Evolutionary conservation across 2,888 invertebrate genomes (phyloP).

Genomic region (Cryptocheilus praepositus): DNA sequence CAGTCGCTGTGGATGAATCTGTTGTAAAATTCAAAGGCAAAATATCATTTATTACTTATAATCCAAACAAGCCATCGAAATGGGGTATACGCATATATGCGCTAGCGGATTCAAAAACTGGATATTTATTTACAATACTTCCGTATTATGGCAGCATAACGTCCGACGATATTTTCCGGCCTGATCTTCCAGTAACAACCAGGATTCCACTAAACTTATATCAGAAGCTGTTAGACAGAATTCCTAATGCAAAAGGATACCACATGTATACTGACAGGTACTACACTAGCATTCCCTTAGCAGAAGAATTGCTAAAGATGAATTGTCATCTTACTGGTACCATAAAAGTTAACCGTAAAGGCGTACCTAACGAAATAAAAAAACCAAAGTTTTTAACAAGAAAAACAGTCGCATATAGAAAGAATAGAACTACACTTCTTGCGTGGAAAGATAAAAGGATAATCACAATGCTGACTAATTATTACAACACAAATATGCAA

Average conservation of each 20-base stretch:
- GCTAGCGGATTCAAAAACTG: constrained; percentile 39
- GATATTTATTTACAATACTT: constrained; percentile 48
- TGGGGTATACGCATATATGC: constrained; percentile 36
- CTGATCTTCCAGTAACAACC: constrained; percentile 41
- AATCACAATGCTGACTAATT: constrained; percentile 25
- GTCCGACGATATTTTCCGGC: constrained; percentile 35
- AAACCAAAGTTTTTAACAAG: constrained; percentile 31
- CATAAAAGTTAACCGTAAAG: constrained; percentile 30
- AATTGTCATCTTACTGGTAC: constrained; percentile 39
- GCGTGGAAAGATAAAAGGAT: constrained; percentile 33
- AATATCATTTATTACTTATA: constrained; percentile 43
- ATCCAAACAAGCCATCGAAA: constrained; percentile 42
- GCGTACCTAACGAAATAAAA: constrained; percentile 23
- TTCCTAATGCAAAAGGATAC: constrained; percentile 46
- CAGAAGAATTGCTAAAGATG: constrained; percentile 41
- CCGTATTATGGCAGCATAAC: constrained; percentile 48
- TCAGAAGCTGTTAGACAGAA: constrained; percentile 31
- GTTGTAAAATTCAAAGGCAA: constrained; percentile 38
- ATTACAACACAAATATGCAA: constrained; percentile 1
- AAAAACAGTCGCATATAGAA: constrained; percentile 28
- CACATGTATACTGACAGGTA: constrained; percentile 47
- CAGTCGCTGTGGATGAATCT: constrained; percentile 35
- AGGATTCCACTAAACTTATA: constrained; percentile 42
- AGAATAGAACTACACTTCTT: constrained; percentile 23
- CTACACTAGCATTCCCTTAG: constrained; percentile 42